phyloP scores from a whole-genome alignment of 1,140 invertebrate species.

The Caenorhabditis inopinata region DNA sequence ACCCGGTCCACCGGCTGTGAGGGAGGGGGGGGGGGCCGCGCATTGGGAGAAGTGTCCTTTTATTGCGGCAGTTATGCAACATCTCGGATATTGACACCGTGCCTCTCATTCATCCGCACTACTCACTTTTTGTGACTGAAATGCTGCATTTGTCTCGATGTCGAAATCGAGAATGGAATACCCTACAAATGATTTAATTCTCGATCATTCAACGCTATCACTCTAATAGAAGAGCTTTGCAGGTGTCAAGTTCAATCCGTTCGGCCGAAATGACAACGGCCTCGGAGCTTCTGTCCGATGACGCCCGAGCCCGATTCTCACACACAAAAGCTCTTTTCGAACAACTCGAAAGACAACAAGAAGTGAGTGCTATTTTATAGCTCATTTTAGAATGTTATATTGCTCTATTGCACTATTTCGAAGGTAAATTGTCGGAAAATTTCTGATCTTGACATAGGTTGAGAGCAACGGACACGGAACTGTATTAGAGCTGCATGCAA shows the following conservation, averaged over 20 bases:
- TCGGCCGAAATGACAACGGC: conserved; percentile 45
- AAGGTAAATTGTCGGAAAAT: no score
- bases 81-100: conserved; percentile 17
- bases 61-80: conserved; percentile 16
- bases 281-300: conserved; percentile 46
- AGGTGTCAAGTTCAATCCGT: background rate
- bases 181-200: no score
- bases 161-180: no score
- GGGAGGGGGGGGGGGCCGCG: background rate
- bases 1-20: background rate
- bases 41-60: background rate
- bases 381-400: background rate
- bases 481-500: no score
- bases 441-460: no score
- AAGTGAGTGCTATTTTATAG: conserved; percentile 5
- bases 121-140: no score
- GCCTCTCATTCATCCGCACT: background rate
- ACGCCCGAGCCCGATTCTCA: conserved; percentile 49
- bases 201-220: no score
- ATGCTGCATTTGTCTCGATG: no score
- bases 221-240: background rate
- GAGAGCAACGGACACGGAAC: no score
- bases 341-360: conserved; percentile 47
- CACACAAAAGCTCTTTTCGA: conserved; percentile 52
- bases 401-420: background rate